phyloP scores from a whole-genome alignment of 2,797 vertebrate species.

The Fundulus diaphanus region DNA sequence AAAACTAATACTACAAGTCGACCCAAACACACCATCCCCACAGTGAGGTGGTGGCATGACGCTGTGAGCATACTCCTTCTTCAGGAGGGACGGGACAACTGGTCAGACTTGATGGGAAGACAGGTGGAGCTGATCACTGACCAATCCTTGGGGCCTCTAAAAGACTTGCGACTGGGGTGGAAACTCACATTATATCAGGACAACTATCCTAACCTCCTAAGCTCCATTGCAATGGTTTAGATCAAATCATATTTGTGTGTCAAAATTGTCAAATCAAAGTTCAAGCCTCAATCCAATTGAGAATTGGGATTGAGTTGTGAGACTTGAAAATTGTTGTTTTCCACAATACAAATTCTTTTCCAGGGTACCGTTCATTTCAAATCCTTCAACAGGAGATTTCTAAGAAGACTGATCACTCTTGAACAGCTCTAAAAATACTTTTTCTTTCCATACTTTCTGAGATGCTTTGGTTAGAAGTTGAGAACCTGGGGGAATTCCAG shows the following conservation, averaged over 20 bases:
- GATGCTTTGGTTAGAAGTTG: conserved; percentile 48
- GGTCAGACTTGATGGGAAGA: too few relatives aligned
- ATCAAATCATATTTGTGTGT: background rate
- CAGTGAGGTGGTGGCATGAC: background rate
- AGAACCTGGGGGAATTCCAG: conserved; percentile 63
- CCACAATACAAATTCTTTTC: conserved; percentile 1
- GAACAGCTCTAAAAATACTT: conserved; percentile 34
- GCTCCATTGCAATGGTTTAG: background rate
- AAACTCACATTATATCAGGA: background rate
- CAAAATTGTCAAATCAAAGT: background rate
- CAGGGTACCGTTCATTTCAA: conserved; percentile 18
- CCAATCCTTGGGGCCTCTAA: background rate
- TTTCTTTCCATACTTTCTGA: conserved; percentile 37
- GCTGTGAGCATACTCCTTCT: background rate
- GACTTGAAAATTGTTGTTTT: background rate
- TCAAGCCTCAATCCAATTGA: background rate
- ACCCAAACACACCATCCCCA: background rate
- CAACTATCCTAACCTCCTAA: background rate
- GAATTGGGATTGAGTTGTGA: background rate
- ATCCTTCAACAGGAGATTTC: background rate
- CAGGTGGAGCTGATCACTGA: too few relatives aligned
- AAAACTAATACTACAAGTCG: too few relatives aligned
- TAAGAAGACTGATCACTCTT: conserved; percentile 30
- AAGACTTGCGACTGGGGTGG: background rate
- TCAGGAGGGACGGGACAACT: background rate